A percentile compares a stretch with the other conserved stretches of the same genome.
Conservation (phyloP, 2,113 vertebrate genomes). For the Chinchilla lanigera region DNA sequence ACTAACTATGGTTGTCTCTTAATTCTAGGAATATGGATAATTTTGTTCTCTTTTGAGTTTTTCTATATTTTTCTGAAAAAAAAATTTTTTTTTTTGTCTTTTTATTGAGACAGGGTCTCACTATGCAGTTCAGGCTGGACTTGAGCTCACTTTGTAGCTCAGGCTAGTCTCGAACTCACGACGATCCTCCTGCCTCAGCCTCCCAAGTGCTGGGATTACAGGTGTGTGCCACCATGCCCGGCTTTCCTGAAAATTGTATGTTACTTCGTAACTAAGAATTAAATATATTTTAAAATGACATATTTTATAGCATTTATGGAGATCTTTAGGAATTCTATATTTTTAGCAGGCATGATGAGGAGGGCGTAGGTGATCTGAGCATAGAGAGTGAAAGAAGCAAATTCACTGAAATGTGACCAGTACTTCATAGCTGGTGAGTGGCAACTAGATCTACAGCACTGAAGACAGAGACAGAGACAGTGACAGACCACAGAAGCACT, state of each 20-base stretch:
- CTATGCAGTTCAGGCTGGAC: too few species aligned
- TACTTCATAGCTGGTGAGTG: not conserved
- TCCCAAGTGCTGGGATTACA: too few species aligned
- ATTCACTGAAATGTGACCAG: not conserved
- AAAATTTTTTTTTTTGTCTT: too few species aligned
- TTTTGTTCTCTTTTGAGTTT: not conserved
- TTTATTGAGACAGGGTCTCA: too few species aligned
- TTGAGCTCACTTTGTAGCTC: too few species aligned
- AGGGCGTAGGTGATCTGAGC: not conserved
- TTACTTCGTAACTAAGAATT: not conserved
- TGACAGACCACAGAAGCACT: not conserved
- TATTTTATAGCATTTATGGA: not conserved
- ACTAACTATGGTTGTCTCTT: not conserved
- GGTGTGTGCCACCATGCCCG: too few species aligned
- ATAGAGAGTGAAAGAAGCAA: not conserved
- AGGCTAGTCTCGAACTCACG: too few species aligned
- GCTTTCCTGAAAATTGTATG: not conserved
- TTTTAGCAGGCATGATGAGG: not conserved
- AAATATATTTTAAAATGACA: slow-evolving; percentile 12
- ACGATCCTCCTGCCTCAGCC: too few species aligned
- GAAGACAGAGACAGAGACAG: not conserved
- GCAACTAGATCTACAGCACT: not conserved
- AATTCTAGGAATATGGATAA: not conserved
- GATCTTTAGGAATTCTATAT: not conserved
- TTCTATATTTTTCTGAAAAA: not conserved